Conservation (phyloP, 2,888 invertebrate species). For the Hesperia comma region DNA sequence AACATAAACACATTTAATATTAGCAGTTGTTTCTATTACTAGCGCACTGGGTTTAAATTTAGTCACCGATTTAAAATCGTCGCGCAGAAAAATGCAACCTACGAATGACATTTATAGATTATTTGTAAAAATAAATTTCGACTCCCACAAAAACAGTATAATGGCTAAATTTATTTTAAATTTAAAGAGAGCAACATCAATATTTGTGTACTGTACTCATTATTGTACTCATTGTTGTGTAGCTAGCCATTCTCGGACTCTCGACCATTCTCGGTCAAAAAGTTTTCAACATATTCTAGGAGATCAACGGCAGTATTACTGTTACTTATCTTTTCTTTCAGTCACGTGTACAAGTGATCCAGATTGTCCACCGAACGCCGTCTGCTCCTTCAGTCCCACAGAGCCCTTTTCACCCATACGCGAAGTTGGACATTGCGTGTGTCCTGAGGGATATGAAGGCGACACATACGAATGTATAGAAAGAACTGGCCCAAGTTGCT, state of each 20-base stretch:
- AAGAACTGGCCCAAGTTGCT: slow-evolving; percentile 65
- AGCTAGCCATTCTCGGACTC: too few species aligned
- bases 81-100: not conserved
- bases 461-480: slow-evolving; percentile 90
- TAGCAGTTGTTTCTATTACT: not conserved
- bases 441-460: slow-evolving; percentile 93
- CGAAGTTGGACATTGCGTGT: slow-evolving; percentile 85
- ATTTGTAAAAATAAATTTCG: slow-evolving; percentile 2
- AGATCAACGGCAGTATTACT: too few species aligned
- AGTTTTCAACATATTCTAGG: not conserved
- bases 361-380: slow-evolving; percentile 92
- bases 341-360: slow-evolving; percentile 89
- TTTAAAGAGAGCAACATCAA: not conserved
- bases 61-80: not conserved
- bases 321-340: slow-evolving; percentile 60
- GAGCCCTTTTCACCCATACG: slow-evolving; percentile 63
- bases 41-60: not conserved
- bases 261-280: too few species aligned
- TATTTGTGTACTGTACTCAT: not conserved
- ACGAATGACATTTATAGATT: slow-evolving; percentile 15
- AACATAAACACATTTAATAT: too few species aligned
- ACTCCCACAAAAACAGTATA: slow-evolving; percentile 4
- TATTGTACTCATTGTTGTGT: too few species aligned
- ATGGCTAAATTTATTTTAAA: slow-evolving; percentile 7
- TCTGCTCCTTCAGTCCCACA: slow-evolving; percentile 86